Evolutionary conservation across 2,113 vertebrate genomes (phyloP).

Genomic region (Chiloscyllium plagiosum): DNA sequence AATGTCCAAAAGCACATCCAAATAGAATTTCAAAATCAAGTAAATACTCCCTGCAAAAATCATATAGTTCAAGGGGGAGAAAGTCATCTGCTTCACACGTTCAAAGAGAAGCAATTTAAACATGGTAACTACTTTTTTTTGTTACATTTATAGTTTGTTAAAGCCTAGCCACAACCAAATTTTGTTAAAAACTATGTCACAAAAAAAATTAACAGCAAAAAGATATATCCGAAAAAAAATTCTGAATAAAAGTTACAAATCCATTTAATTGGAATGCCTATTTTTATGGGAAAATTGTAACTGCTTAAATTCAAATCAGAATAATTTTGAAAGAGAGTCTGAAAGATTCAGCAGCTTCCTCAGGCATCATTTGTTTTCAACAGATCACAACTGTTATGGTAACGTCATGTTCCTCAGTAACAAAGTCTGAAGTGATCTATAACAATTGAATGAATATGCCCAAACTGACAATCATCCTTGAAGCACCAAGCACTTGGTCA

Average conservation of each 20-base stretch:
- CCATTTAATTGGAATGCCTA: not conserved
- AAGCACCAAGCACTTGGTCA: slow-evolving; percentile 42
- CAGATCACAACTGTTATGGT: slow-evolving; percentile 65
- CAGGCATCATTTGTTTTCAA: slow-evolving; percentile 61
- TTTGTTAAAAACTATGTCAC: not conserved
- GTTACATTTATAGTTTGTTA: too few relatives aligned
- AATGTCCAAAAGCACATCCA: not conserved
- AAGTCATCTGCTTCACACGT: not conserved
- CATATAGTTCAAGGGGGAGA: not conserved
- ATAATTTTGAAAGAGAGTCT: not conserved
- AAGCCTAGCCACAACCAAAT: slow-evolving; percentile 31
- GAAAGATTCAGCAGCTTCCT: slow-evolving; percentile 55
- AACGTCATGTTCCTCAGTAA: slow-evolving; percentile 61
- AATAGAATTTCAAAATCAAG: not conserved
- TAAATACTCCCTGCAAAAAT: not conserved
- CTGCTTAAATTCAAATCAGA: not conserved
- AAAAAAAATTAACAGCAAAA: not conserved
- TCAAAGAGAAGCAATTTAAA: not conserved
- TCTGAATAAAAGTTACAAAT: not conserved
- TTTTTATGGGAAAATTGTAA: not conserved
- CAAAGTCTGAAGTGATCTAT: slow-evolving; percentile 53
- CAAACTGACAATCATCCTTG: slow-evolving; percentile 47
- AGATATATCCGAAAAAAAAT: not conserved
- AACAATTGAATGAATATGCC: slow-evolving; percentile 52
- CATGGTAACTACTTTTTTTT: not conserved